Evolutionary conservation across 2,113 vertebrate species (phyloP), one percentile per base, ranked within the genome.

Genomic region (Anser brachyrhynchus): DNA sequence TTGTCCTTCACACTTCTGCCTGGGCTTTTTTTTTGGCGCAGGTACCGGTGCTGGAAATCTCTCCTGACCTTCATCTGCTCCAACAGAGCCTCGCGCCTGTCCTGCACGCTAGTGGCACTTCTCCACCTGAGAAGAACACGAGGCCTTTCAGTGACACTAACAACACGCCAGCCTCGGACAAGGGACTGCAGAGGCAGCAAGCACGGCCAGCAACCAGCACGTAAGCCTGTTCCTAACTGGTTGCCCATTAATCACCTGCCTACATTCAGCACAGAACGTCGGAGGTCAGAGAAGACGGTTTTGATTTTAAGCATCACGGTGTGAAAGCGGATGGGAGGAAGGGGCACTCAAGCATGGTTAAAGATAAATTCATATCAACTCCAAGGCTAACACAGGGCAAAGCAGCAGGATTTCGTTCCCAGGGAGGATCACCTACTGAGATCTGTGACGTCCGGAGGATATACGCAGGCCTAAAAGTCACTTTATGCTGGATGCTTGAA

Each of bases 51-150:
- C 54, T 61, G 29, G 37, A 22, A 61, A 67, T 15, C 12, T 11
- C 33, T 64, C 61, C 29, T 12, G 11, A 4, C 37, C 21, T 2
- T 33, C 76, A 41, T 20, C 6, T 28, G 35, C 35, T 37, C 74
- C 61, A 35, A 41, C 21, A 33, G 29, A 46, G 41, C 11, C 23
- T 18, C 43, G 22, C 25, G 10, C n/a, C 22, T 4, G 15, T 26
- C 15, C 69, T 21, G 15, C 19, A 72, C 0, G 0, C 49, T 33
- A 4, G 8, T 28, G 41, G 61, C 29, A 20, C 37, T 41, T 23
- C 77, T 55, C 59, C 13, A 12, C 2, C 4, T 7, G 20, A 41
- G n/a, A 58, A 69, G 51, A 67, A 9, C 2, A 0, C 15, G 28
- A 86, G 86, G 23, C 20, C 51, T 44, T 15, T 39, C 43, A 44